These are phyloP conservation scores for Eristalis arbustorum DNA, from an alignment of 2,888 invertebrate genomes.

Conservation along the genomic window DNA sequence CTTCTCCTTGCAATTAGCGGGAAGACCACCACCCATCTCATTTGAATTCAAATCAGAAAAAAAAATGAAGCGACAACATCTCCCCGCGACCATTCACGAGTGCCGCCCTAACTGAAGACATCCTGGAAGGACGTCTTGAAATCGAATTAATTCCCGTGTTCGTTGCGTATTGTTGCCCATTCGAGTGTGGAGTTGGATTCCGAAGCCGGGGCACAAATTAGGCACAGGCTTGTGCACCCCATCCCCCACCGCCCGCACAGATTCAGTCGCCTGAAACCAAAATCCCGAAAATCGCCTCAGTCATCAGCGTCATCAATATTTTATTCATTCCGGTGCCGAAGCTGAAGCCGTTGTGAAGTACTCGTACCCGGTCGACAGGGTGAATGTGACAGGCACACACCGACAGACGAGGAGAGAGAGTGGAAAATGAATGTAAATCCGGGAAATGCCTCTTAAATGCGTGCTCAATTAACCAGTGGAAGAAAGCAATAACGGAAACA, in stretches of 20 bases:
- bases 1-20: constrained; percentile 19
- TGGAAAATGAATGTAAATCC: constrained; percentile 52
- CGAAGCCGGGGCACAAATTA: constrained; percentile 40
- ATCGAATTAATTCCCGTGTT: constrained; percentile 60
- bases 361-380: background rate
- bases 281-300: constrained; percentile 33
- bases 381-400: background rate
- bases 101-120: background rate
- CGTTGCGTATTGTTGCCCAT: constrained; percentile 59
- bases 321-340: constrained; percentile 49
- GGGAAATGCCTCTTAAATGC: constrained; percentile 66
- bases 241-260: background rate
- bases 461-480: constrained; percentile 66
- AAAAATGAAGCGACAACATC: background rate
- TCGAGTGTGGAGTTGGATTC: constrained; percentile 34
- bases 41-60: constrained; percentile 59
- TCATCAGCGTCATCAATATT: constrained; percentile 61
- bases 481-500: constrained; percentile 54
- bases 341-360: background rate
- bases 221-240: background rate
- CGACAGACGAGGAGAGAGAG: too few relatives aligned
- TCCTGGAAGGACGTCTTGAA: constrained; percentile 18
- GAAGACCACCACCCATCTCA: constrained; percentile 26
- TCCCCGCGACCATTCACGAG: background rate
- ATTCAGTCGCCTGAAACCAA: background rate